Evolutionary conservation across 2,888 invertebrate genomes (phyloP), one percentile per base, ranked within the genome.

Genomic region (Perithous albicinctus): DNA sequence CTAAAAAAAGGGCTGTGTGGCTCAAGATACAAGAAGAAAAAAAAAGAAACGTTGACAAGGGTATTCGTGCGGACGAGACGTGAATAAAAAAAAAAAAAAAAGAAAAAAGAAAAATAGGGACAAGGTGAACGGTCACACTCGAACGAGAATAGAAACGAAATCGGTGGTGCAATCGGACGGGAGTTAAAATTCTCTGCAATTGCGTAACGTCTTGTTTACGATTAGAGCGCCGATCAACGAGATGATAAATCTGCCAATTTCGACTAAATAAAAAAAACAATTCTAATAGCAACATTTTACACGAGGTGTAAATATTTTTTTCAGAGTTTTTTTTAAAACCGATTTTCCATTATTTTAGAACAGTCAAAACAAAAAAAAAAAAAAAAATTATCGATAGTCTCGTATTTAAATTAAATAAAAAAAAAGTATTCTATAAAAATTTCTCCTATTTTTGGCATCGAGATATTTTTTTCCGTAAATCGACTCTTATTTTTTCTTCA

Each of bases 71-170:
- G 69, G 43, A 81, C 59, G 51, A 67, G 41, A 77, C 69, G 59
- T 35, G 41, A 63, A 20, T n/a, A n/a, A n/a, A n/a, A n/a, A n/a
- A n/a, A n/a, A 41, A 54, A 15, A 61, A 10, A 64, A 61, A n/a
- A n/a, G n/a, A n/a, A n/a, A n/a, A 63, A 20, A 73, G 20, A 56
- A 64, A 48, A 76, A 43, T 48, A 46, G 72, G 78, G 74, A 77
- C 81, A 81, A 78, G 81, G 78, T 70, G 54, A 48, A 70, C 38
- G 41, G 41, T 70, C 69, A 70, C 69, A 51, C 56, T 70, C 32
- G 78, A 81, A 81, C 78, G 64, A 81, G 70, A 81, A 81, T 81
- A 78, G 78, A 74, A 38, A 61, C 43, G 59, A 73, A 73, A 69
- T 74, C 32, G 64, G 20, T 66, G 61, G n/a, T 66, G 43, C 76